These are phyloP conservation scores for Paramisgurnus dabryanus DNA, from an alignment of 2,113 vertebrate genomes.

Conservation along the genomic window DNA sequence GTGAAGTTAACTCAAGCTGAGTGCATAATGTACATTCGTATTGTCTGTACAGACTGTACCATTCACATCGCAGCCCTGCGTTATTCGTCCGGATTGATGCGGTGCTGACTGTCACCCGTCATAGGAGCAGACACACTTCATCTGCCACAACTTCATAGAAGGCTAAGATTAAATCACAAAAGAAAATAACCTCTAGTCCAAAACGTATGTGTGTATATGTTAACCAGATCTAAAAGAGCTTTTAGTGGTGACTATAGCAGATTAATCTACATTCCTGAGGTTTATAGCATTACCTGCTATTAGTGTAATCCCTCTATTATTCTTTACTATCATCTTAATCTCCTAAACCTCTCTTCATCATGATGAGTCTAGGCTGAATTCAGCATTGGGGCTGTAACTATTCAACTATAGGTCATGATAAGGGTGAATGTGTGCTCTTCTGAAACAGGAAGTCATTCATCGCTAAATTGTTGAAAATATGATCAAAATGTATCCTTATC, in stretches of 20 bases:
- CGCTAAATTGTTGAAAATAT: neutral
- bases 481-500: neutral
- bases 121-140: too few relatives aligned
- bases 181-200: neutral
- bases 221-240: neutral
- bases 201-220: neutral
- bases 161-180: too few relatives aligned
- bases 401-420: neutral
- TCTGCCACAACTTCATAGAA: too few relatives aligned
- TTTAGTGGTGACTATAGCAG: slow-evolving; percentile 19
- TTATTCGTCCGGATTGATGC: too few relatives aligned
- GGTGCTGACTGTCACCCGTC: too few relatives aligned
- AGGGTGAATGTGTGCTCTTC: neutral
- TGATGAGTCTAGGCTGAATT: slow-evolving; percentile 15
- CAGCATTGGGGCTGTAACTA: slow-evolving; percentile 12
- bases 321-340: slow-evolving; percentile 19
- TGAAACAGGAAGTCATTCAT: slow-evolving; percentile 18
- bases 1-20: too few relatives aligned
- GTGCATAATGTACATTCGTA: too few relatives aligned
- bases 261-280: slow-evolving; percentile 19
- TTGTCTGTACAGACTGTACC: too few relatives aligned
- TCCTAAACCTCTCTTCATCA: slow-evolving; percentile 2
- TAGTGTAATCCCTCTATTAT: slow-evolving; percentile 30
- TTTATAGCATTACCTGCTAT: slow-evolving; percentile 33
- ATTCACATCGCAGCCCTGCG: too few relatives aligned